These are phyloP conservation scores for Epizoanthus illoricatus DNA, from an alignment of 92 coral and sea anemone species.

Conservation along the genomic window DNA sequence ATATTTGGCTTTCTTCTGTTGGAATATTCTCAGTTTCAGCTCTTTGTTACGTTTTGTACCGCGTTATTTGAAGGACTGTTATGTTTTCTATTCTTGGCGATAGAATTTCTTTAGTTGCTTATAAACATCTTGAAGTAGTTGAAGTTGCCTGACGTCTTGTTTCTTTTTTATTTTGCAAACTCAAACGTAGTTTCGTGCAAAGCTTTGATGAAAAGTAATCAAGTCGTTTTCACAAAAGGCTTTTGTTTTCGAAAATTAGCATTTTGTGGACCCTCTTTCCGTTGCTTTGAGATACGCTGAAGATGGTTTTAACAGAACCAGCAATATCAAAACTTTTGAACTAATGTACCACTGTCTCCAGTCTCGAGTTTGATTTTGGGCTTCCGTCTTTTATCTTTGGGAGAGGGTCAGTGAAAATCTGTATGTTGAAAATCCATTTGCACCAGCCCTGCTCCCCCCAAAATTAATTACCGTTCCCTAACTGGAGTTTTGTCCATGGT, in stretches of 20 bases:
- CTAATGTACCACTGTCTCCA: too few relatives aligned
- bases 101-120: background rate
- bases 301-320: background rate
- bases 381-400: too few relatives aligned
- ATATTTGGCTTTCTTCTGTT: background rate
- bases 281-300: too few relatives aligned
- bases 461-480: too few relatives aligned
- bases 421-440: too few relatives aligned
- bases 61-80: background rate
- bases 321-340: background rate
- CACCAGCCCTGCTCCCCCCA: too few relatives aligned
- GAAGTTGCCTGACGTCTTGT: slow-evolving; percentile 1
- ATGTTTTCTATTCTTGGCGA: background rate
- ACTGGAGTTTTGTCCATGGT: too few relatives aligned
- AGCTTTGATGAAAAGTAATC: too few relatives aligned
- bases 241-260: slow-evolving; percentile 36
- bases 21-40: too few relatives aligned
- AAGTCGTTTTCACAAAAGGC: slow-evolving; percentile 7
- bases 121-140: slow-evolving; percentile 15
- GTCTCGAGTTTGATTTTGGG: too few relatives aligned
- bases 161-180: background rate
- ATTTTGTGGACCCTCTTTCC: slow-evolving; percentile 5
- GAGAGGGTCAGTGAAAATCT: too few relatives aligned
- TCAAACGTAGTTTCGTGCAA: too few relatives aligned
- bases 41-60: background rate